Evolutionary conservation across 23 tunicate genomes (phyloP), one percentile per base, ranked within the genome.

Genomic region (Oikopleura vanhoeffeni): DNA sequence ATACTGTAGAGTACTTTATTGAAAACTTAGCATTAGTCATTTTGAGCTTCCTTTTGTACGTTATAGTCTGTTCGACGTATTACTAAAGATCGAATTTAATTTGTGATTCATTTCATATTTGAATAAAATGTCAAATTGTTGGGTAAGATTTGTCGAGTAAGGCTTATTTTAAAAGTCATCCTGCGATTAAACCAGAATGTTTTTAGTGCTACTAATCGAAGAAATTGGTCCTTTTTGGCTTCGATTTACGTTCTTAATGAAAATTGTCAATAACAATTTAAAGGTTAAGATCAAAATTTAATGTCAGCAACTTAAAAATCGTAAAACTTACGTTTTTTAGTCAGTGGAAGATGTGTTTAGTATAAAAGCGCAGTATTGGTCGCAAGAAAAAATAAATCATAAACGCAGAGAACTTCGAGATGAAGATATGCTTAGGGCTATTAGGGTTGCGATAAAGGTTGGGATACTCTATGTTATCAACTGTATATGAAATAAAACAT

Each of bases 171-270:
- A n/a, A n/a, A n/a, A n/a, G n/a, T n/a, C n/a, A n/a, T n/a, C n/a
- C n/a, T n/a, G n/a, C n/a, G n/a, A n/a, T n/a, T n/a, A n/a, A n/a
- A n/a, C n/a, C n/a, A n/a, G n/a, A n/a, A n/a, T n/a, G n/a, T n/a
- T n/a, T 49, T 49, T 24, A 49, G 64, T 49, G 18, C 13, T 49
- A 13, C 64, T 71, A 38, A 38, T 71, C 3, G 79, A 71, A 71
- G 79, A 71, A 71, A 71, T 71, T 30, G 79, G 79, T 24, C 79
- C 79, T 2, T 71, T 71, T 71, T 71, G 79, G 79, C 34, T 71
- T 33, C 27, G 79, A 71, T 71, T 71, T 32, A 71, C 79, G 2
- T 71, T 24, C 32, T 2, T 30, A 4, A 71, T 71, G 79, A 4
- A 32, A 24, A 18, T 49, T 49, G 60, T 49, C 60, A 18, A 49